Percentiles rank a stretch among this genome's conserved stretches.
These are phyloP conservation scores for Magallana nippona DNA, from an alignment of 2,888 invertebrate genomes.

Conservation along the genomic window DNA sequence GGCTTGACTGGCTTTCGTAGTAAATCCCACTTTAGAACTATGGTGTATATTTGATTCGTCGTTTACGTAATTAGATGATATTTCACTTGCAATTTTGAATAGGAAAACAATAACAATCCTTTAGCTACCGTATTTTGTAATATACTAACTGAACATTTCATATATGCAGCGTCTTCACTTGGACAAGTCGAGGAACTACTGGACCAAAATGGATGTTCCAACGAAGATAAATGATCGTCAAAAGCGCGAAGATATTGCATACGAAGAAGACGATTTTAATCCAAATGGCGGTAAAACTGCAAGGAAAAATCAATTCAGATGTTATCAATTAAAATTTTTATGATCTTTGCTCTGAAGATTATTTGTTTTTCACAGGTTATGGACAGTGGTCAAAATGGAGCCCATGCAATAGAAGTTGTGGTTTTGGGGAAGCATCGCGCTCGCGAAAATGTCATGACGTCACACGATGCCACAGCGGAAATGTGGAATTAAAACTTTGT, in stretches of 20 bases:
- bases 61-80: too few species aligned
- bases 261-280: conserved; percentile 10
- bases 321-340: too few species aligned
- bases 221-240: not conserved
- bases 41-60: too few species aligned
- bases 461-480: not conserved
- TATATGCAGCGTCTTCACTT: not conserved
- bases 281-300: not conserved
- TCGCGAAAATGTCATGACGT: conserved; percentile 24
- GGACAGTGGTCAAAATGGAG: conserved; percentile 39
- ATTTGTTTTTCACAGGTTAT: not conserved
- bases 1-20: too few species aligned
- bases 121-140: not conserved
- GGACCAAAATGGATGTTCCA: not conserved
- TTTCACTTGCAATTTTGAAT: too few species aligned
- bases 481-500: conserved; percentile 1
- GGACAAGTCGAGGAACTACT: not conserved
- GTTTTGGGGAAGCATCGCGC: conserved; percentile 22
- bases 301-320: too few species aligned
- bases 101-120: not conserved
- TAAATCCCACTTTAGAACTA: too few species aligned
- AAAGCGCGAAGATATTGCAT: not conserved
- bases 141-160: too few species aligned
- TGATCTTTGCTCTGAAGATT: too few species aligned
- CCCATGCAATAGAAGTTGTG: conserved; percentile 41